Base-by-base conservation (phyloP, 2,113 vertebrate species). In the Cololabis saira region DNA sequence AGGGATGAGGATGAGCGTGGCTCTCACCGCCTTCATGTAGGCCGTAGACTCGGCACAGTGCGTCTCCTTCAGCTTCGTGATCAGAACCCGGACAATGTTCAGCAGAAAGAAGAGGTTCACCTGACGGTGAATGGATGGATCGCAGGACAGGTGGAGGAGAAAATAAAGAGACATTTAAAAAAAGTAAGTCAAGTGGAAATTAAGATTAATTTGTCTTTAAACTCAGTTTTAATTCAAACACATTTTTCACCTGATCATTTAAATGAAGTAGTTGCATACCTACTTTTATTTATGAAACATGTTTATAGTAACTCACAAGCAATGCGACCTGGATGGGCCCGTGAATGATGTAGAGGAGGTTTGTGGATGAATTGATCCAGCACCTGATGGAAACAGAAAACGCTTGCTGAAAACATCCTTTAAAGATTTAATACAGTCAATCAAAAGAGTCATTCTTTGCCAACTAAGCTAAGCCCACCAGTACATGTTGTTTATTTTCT, bases 281-380 rank as follows among this genome's bases (percentile, higher is more conserved):
- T 27, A 27, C 24, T 27, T 27, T 27, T 27, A 27, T 27, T 27
- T 27, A 27, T 27, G 5, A 27, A 27, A 27, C 24, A 27, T 27
- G 24, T 27, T 27, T 27, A 27, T 27, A 5, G 33, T 18, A 15
- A 90, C 95, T 82, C 91, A 99, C 95, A 90, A 97, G 22, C 47
- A 99, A 84, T 56, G 96, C 97, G 52, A 92, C 96, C 56, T 95
- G 95, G 86, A 98, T 96, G 33, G 98, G 97, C 7, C 95, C 96
- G 1, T 99, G 96, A 77, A 95, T 94, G 80, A 98, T 97, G 80
- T 97, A 99, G 48, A 95, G 84, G 54, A 99, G 92, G 13, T 94
- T 86, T 18, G 95, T 95, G 61, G 96, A 86, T 50, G 94, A 88
- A 71, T 93, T 95, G 85, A 96, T 93, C 97, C 97, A 99, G 88